Conservation (phyloP, 2,797 vertebrate genomes). For the Petrocephalus sullivani region DNA sequence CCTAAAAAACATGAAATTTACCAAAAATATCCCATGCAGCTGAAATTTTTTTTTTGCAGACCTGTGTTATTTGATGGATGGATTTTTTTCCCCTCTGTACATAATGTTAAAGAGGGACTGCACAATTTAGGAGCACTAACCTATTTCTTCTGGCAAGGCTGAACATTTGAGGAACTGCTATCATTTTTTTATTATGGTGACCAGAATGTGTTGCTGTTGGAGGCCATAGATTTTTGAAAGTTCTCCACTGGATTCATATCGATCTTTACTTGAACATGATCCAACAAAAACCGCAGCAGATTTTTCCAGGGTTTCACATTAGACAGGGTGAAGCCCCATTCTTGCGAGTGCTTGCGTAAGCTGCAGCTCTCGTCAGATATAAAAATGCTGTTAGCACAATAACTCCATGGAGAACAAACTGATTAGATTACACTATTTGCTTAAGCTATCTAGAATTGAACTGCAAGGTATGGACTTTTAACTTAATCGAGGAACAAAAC, state of each 20-base stretch:
- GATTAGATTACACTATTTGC: constrained; percentile 45
- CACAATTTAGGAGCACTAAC: neutral
- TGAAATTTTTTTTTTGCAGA: too few species aligned
- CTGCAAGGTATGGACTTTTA: constrained; percentile 22
- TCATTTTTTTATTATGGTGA: neutral
- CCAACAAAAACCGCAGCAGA: constrained; percentile 12
- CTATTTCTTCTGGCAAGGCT: neutral
- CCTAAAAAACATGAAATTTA: too few species aligned
- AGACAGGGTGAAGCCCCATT: neutral
- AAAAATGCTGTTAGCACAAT: constrained; percentile 37
- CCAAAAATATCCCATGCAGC: too few species aligned
- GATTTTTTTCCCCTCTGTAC: neutral
- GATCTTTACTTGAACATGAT: neutral
- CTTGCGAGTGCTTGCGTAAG: constrained; percentile 36
- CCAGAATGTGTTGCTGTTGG: neutral
- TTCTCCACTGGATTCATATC: neutral
- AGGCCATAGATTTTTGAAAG: constrained; percentile 11
- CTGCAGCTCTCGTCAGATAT: constrained; percentile 38
- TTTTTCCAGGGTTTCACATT: constrained; percentile 10
- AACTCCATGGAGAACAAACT: constrained; percentile 29
- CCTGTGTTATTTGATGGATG: neutral
- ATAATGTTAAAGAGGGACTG: neutral
- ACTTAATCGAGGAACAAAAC: constrained; percentile 9
- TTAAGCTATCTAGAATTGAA: constrained; percentile 5
- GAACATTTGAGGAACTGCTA: neutral